Conservation (phyloP, 2,797 vertebrate genomes). For the Schizothorax lantsangensis region DNA sequence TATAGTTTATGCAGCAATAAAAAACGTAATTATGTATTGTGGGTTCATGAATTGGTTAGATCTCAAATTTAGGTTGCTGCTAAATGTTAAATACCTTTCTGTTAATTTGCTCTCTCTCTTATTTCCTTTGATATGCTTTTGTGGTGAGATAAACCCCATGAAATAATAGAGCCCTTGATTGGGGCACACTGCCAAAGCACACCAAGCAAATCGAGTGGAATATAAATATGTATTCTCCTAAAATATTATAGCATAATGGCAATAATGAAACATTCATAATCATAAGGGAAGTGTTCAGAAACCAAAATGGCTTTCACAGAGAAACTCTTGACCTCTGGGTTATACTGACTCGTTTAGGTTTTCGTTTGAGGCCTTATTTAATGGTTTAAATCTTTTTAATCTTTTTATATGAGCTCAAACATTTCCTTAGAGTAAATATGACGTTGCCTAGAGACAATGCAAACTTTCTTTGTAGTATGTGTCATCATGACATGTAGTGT, state of each 20-base stretch:
- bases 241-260: conserved; percentile 39
- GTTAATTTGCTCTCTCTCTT: conserved; percentile 75
- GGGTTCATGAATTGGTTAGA: conserved; percentile 80
- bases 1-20: conserved; percentile 84
- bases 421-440: conserved; percentile 66
- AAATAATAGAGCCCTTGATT: conserved; percentile 71
- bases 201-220: conserved; percentile 64
- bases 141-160: conserved; percentile 73
- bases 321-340: conserved; percentile 63
- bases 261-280: conserved; percentile 71
- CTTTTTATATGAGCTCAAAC: conserved; percentile 70
- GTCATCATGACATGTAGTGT: conserved; percentile 15
- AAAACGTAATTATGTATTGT: conserved; percentile 81
- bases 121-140: conserved; percentile 72
- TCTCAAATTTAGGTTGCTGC: conserved; percentile 79
- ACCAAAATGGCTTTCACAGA: conserved; percentile 78
- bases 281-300: conserved; percentile 72
- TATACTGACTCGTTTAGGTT: conserved; percentile 67
- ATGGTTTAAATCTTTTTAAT: conserved; percentile 71
- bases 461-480: conserved; percentile 54
- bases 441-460: conserved; percentile 52
- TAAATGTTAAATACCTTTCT: conserved; percentile 77
- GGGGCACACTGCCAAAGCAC: conserved; percentile 67
- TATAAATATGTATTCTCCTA: conserved; percentile 47
- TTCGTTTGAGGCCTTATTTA: conserved; percentile 72